A percentile compares a stretch with the other conserved stretches of the same genome.
These are phyloP conservation scores for Rhyacophila brunnea DNA, from an alignment of 1,140 invertebrate genomes.

Conservation along the genomic window DNA sequence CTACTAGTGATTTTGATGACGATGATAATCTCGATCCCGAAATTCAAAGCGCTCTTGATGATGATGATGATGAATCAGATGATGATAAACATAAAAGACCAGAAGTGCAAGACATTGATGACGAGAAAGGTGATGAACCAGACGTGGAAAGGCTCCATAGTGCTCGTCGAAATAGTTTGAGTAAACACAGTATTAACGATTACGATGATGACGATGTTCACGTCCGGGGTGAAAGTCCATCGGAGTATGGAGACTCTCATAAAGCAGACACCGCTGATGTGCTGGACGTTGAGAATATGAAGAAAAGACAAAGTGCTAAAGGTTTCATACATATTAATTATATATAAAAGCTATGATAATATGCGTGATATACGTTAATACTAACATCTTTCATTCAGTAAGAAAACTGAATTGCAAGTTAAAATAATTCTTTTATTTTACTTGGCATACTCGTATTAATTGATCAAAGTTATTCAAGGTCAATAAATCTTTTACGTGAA, in stretches of 20 bases:
- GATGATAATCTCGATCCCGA: constrained; percentile 11
- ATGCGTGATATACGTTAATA: not conserved
- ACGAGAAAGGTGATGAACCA: constrained; percentile 28
- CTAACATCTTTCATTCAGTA: not conserved
- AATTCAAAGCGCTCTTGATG: constrained; percentile 1
- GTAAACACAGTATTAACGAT: constrained; percentile 39
- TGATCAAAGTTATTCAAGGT: too few relatives aligned
- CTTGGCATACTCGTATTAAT: too few relatives aligned
- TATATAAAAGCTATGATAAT: constrained; percentile 6
- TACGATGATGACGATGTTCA: constrained; percentile 50
- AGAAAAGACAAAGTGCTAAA: constrained; percentile 15
- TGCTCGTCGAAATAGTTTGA: too few relatives aligned
- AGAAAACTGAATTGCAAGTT: constrained; percentile 5
- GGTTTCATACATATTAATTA: not conserved
- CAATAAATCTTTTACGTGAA: too few relatives aligned
- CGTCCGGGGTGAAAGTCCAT: constrained; percentile 45
- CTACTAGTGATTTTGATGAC: constrained; percentile 10
- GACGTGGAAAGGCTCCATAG: constrained; percentile 3
- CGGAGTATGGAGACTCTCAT: constrained; percentile 47
- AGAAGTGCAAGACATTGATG: constrained; percentile 17
- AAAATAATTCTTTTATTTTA: too few relatives aligned
- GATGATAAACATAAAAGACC: constrained; percentile 6
- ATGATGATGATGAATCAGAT: not conserved
- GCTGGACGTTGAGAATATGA: constrained; percentile 43
- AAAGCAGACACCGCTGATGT: constrained; percentile 43